Evolutionary conservation across 2,797 vertebrate genomes (phyloP).

Genomic region (Sebastes flavidus): DNA sequence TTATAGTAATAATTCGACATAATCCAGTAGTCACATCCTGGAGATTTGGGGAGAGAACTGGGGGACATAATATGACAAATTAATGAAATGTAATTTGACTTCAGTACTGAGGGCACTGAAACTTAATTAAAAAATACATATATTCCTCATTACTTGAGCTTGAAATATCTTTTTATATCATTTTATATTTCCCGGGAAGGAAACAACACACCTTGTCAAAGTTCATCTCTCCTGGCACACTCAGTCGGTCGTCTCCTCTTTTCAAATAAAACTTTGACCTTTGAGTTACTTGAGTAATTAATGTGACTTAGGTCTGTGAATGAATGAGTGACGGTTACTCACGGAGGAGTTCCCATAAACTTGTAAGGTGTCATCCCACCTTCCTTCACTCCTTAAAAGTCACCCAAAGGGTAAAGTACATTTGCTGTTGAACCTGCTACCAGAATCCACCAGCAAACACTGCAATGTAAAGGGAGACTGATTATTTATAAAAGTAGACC

Average conservation of each 20-base stretch:
- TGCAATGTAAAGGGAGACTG: not conserved
- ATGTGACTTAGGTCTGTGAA: conserved; percentile 55
- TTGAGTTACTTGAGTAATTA: conserved; percentile 22
- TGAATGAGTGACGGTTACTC: conserved; percentile 53
- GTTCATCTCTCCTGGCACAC: conserved; percentile 32
- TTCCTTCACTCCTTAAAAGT: conserved; percentile 34
- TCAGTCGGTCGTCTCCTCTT: not conserved
- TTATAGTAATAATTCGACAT: not conserved
- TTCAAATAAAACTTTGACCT: conserved; percentile 30
- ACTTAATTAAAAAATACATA: not conserved
- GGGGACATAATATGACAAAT: not conserved
- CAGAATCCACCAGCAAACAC: not conserved
- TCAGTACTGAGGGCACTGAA: not conserved
- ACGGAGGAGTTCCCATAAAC: conserved; percentile 36
- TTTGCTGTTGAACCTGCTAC: not conserved
- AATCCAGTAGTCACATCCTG: not conserved
- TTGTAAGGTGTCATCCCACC: not conserved
- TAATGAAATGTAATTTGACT: not conserved
- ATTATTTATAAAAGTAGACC: not conserved
- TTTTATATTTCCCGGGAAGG: conserved; percentile 1
- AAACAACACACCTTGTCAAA: conserved; percentile 65
- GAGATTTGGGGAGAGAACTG: not conserved
- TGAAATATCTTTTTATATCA: not conserved
- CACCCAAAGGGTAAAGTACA: conserved; percentile 24
- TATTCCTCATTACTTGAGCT: too few relatives aligned